Conservation (phyloP, 2,797 vertebrate species). For the Valencia hispanica region DNA sequence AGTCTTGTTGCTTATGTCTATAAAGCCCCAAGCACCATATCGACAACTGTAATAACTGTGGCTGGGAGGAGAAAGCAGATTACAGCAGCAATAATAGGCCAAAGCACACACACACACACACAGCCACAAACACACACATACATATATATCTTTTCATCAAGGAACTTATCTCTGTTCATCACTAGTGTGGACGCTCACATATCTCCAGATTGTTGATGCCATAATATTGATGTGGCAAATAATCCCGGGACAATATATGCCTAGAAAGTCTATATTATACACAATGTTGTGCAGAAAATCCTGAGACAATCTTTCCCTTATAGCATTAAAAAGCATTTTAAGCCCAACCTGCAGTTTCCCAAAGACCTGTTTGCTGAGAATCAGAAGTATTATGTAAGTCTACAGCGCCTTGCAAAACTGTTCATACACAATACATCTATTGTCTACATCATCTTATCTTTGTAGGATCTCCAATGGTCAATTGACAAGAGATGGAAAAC, state of each 20-base stretch:
- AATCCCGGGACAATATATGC: neutral
- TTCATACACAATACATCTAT: neutral
- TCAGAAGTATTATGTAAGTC: neutral
- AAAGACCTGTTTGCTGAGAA: neutral
- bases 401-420: neutral
- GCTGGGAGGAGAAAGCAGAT: constrained; percentile 76
- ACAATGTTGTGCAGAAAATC: neutral
- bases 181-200: constrained; percentile 20
- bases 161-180: constrained; percentile 37
- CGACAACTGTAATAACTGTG: constrained; percentile 81
- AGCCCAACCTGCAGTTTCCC: neutral
- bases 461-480: neutral
- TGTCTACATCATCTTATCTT: neutral
- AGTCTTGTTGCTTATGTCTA: constrained; percentile 74
- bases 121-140: constrained; percentile 22
- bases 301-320: neutral
- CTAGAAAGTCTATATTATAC: neutral
- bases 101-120: constrained; percentile 12
- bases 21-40: constrained; percentile 76
- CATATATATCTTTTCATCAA: constrained; percentile 17
- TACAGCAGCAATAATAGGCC: constrained; percentile 66
- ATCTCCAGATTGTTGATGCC: constrained; percentile 30
- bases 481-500: neutral
- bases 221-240: constrained; percentile 37
- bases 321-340: neutral